Evolutionary conservation across 1,140 invertebrate species (phyloP), one percentile per base, ranked within the genome.

Genomic region (Calliopsis andreniformis): DNA sequence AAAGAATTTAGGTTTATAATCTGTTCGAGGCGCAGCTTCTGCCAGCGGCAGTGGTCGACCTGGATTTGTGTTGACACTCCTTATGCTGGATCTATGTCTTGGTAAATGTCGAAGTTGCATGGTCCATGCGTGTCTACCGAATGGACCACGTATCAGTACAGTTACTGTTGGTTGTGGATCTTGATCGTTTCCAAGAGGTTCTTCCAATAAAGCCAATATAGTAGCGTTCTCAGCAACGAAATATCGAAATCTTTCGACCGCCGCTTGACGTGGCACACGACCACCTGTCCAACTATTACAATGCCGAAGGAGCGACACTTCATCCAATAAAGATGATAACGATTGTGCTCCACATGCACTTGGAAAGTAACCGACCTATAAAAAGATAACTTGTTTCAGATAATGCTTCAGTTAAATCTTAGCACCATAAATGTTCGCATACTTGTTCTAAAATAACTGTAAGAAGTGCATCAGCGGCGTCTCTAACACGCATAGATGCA

Each of bases 51-150:
- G 90, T 1, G 97, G 97, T 62, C 97, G 92, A 8, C 96, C 96
- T 1, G 96, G 95, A 91, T 96, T 96, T 10, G 93, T 89, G 58
- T 94, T 93, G 72, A 95, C 93, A 76, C 94, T 94, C 85, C 95
- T 95, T 1, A 94, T 94, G 18, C 95, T 95, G 1, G 95, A 95
- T 89, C 96, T 95, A 86, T 96, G 95, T 58, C 96, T 93, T 3
- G 97, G 96, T 68, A 97, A 91, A 90, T 98, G 96, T 20, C 97
- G 92, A 47, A 97, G 91, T 87, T 98, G 96, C 94, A 99, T 95
- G 0, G 96, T 97, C 98, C 98, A 99, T 8, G 97, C 97, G 92
- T 98, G 97, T 23, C 98, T 94, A 0, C 98, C 98, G 92, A 98
- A 99, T 0, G 97, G 96, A 30, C 97, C 96, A 28, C 98, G 94